Evolutionary conservation across 1,140 invertebrate species (phyloP).

Genomic region (Brachionus rotundiformis): DNA sequence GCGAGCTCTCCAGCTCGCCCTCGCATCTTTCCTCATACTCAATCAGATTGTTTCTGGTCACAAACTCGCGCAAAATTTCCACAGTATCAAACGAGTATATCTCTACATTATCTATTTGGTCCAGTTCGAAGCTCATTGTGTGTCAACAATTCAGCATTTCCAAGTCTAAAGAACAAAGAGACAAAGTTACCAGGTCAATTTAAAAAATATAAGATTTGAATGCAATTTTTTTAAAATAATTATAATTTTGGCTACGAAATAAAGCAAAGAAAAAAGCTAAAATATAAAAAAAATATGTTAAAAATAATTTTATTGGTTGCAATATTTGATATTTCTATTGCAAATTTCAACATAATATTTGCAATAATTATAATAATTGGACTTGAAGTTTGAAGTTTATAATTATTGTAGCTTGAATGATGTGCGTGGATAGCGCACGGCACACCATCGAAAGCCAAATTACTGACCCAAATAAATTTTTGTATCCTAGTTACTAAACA

Average conservation of each 20-base stretch:
- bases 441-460: not conserved
- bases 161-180: not conserved
- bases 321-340: slow-evolving; percentile 23
- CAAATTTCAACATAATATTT: slow-evolving; percentile 34
- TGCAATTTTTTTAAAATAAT: slow-evolving; percentile 1
- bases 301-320: slow-evolving; percentile 22
- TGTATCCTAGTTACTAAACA: not conserved
- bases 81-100: slow-evolving; percentile 5
- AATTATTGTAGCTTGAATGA: not conserved
- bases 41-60: not conserved
- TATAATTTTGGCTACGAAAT: slow-evolving; percentile 21
- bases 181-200: not conserved
- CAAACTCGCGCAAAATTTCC: not conserved
- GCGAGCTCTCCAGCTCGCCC: not conserved
- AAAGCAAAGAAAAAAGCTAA: slow-evolving; percentile 14
- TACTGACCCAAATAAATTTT: not conserved
- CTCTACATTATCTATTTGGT: slow-evolving; percentile 4
- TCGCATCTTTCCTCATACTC: not conserved
- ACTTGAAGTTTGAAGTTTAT: slow-evolving; percentile 15
- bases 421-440: not conserved
- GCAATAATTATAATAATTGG: slow-evolving; percentile 16
- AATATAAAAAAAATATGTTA: slow-evolving; percentile 38
- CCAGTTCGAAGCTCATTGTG: slow-evolving; percentile 37
- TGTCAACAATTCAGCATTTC: slow-evolving; percentile 13
- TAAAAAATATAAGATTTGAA: not conserved